Conservation (phyloP, 2,113 vertebrate species). For the Herpetotheres cachinnans region DNA sequence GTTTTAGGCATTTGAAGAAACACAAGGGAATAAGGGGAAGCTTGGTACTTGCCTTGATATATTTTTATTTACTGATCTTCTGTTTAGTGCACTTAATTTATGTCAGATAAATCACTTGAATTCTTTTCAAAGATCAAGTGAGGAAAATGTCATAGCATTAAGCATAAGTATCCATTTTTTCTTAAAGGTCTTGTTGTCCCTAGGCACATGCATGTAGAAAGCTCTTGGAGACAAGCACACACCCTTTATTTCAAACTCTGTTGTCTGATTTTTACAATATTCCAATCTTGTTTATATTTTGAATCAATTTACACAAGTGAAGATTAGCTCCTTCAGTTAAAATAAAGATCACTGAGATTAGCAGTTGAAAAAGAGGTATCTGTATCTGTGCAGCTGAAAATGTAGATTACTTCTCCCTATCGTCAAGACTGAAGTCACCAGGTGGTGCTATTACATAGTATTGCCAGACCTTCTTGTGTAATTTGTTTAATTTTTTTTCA, state of each 20-base stretch:
- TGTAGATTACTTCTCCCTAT: not conserved
- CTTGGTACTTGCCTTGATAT: constrained; percentile 1
- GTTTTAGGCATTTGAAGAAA: not conserved
- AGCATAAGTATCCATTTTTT: constrained; percentile 17
- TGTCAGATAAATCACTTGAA: constrained; percentile 57
- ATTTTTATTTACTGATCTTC: constrained; percentile 58
- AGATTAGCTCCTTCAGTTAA: not conserved
- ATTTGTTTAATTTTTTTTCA: not conserved
- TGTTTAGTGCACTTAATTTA: constrained; percentile 55
- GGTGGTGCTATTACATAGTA: constrained; percentile 54
- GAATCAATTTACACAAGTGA: not conserved
- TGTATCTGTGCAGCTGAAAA: not conserved
- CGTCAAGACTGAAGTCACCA: not conserved
- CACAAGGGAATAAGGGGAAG: not conserved
- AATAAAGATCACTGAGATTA: not conserved
- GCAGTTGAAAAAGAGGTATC: not conserved
- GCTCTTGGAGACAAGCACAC: not conserved
- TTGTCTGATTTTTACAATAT: not conserved
- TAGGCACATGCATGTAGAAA: not conserved
- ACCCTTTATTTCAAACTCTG: not conserved
- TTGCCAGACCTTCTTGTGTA: not conserved
- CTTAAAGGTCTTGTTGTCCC: constrained; percentile 35
- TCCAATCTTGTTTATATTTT: not conserved
- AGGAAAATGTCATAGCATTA: constrained; percentile 54
- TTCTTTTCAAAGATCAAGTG: constrained; percentile 44